phyloP scores from a whole-genome alignment of 2,113 vertebrate species.

The Excalfactoria chinensis region DNA sequence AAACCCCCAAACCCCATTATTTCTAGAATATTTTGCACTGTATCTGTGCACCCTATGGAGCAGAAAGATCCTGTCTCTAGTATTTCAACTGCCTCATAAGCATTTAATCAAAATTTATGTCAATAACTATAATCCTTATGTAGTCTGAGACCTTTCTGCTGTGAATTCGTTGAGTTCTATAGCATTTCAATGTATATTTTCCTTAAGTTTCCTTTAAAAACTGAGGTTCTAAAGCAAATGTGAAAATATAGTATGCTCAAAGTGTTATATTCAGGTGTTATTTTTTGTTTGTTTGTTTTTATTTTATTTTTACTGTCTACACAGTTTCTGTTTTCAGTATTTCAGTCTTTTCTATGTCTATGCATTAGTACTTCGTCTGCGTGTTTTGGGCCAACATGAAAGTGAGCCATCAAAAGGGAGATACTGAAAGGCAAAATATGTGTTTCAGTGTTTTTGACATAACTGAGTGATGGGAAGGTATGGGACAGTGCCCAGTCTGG shows the following conservation, averaged over 20 bases:
- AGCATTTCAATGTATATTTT: neutral
- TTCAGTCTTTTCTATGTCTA: neutral
- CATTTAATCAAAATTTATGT: conserved; percentile 26
- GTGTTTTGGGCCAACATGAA: too few relatives aligned
- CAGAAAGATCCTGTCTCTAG: neutral
- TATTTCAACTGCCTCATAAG: conserved; percentile 40
- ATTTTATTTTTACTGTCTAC: neutral
- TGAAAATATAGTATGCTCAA: neutral
- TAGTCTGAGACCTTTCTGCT: conserved; percentile 7
- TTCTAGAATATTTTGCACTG: neutral
- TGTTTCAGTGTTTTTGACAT: neutral
- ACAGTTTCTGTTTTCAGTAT: neutral
- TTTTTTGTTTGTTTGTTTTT: neutral
- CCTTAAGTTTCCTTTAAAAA: neutral
- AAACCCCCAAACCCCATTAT: neutral
- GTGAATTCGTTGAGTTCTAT: conserved; percentile 31
- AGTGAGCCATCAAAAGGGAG: too few relatives aligned
- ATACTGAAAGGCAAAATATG: accelerated
- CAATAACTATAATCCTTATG: neutral
- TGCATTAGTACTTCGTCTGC: accelerated
- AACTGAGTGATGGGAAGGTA: neutral
- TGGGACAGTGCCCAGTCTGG: accelerated
- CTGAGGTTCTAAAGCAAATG: neutral
- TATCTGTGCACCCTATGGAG: neutral
- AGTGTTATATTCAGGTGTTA: neutral